These are phyloP conservation scores for Hydropotes inermis DNA, from an alignment of 2,113 vertebrate genomes.

Conservation along the genomic window DNA sequence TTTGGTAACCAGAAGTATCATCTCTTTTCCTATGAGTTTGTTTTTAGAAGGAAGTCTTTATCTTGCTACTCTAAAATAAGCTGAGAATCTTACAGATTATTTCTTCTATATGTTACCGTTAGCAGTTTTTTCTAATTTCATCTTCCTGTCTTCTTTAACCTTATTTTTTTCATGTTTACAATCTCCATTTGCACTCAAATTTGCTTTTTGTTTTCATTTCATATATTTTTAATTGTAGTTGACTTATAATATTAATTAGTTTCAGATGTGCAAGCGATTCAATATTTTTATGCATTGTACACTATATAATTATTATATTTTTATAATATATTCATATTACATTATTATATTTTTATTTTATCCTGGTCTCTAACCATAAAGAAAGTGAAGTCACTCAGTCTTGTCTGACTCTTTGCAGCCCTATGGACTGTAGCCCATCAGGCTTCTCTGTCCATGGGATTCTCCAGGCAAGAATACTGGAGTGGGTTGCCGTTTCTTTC, in stretches of 20 bases:
- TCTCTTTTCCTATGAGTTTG: neutral
- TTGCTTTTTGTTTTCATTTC: neutral
- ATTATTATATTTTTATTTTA: neutral
- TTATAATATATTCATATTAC: neutral
- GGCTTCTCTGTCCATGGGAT: neutral
- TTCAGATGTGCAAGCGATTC: neutral
- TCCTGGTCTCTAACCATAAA: neutral
- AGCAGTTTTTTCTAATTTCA: neutral
- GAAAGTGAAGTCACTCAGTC: neutral
- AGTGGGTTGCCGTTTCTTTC: neutral
- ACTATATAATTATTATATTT: neutral
- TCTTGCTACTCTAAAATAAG: neutral
- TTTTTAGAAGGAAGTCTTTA: neutral
- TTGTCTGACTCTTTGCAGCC: neutral
- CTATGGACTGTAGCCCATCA: neutral
- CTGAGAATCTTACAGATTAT: neutral
- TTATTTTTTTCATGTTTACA: constrained; percentile 18
- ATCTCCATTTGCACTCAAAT: neutral
- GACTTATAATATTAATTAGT: neutral
- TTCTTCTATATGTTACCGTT: neutral
- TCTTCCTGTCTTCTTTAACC: neutral
- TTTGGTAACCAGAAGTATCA: neutral
- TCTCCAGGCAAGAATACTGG: neutral
- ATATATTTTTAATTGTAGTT: neutral
- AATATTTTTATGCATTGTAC: neutral